A percentile compares a stretch with the other conserved stretches of the same genome.
Conservation (phyloP, 2,888 invertebrate genomes). For the Lottia scabra region DNA sequence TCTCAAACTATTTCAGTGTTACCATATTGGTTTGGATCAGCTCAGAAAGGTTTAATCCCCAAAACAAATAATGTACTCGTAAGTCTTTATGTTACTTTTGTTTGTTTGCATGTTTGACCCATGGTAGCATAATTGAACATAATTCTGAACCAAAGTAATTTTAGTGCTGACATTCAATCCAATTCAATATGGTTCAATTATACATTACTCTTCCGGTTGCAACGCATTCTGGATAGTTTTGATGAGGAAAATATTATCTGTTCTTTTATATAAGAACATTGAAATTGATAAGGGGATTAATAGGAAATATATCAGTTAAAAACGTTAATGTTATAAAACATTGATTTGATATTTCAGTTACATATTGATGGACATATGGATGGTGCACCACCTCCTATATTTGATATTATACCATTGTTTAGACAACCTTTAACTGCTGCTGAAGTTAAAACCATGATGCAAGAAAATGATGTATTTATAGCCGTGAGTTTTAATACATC, state of each 20-base stretch:
- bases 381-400: conserved; percentile 41
- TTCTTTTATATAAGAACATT: too few relatives aligned
- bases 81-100: conserved; percentile 25
- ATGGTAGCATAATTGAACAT: too few relatives aligned
- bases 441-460: conserved; percentile 53
- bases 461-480: conserved; percentile 60
- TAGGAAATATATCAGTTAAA: too few relatives aligned
- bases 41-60: conserved; percentile 41
- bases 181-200: too few relatives aligned
- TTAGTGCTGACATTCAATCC: too few relatives aligned
- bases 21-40: conserved; percentile 60
- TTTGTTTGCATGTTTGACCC: too few relatives aligned
- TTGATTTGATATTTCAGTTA: conserved; percentile 38
- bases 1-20: conserved; percentile 48
- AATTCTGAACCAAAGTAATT: too few relatives aligned
- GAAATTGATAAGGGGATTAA: too few relatives aligned
- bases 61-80: conserved; percentile 53
- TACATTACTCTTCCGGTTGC: too few relatives aligned
- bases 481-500: conserved; percentile 35
- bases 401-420: conserved; percentile 44
- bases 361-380: conserved; percentile 62
- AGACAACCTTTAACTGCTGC: conserved; percentile 36
- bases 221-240: too few relatives aligned
- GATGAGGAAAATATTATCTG: too few relatives aligned
- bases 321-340: too few relatives aligned